Evolutionary conservation across 2,113 vertebrate genomes (phyloP).

Genomic region (Cebidichthys violaceus): DNA sequence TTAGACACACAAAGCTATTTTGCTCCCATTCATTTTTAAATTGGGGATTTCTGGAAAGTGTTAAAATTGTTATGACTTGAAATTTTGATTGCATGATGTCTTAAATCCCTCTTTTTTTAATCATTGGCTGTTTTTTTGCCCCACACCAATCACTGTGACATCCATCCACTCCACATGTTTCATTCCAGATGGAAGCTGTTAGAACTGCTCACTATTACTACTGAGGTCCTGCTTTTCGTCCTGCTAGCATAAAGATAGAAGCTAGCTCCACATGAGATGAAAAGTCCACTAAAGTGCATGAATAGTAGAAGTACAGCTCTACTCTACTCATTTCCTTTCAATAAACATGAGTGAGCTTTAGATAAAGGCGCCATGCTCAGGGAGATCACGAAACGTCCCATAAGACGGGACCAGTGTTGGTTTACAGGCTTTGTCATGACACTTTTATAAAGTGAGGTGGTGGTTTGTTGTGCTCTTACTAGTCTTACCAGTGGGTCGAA

Average conservation of each 20-base stretch:
- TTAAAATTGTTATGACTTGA: background rate
- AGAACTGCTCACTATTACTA: background rate
- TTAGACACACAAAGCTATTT: conserved; percentile 1
- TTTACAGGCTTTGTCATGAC: background rate
- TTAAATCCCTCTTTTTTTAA: background rate
- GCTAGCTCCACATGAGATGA: background rate
- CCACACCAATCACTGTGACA: conserved; percentile 17
- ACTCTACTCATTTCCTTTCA: background rate
- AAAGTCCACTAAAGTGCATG: too few species aligned
- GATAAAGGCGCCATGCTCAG: background rate
- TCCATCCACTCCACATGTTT: background rate
- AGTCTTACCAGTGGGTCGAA: background rate
- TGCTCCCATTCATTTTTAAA: background rate
- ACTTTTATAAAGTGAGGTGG: background rate
- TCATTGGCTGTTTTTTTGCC: background rate
- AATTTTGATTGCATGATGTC: background rate
- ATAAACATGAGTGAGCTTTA: background rate
- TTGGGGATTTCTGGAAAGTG: background rate
- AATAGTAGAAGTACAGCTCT: background rate
- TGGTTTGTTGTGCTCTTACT: background rate
- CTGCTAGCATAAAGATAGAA: background rate
- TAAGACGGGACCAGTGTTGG: background rate
- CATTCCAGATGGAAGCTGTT: conserved; percentile 1
- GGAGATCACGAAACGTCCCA: background rate
- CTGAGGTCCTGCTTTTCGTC: conserved; percentile 10